Evolutionary conservation across 2,888 invertebrate species (phyloP), one percentile per base, ranked within the genome.

Genomic region (Antheraea assamensis): DNA sequence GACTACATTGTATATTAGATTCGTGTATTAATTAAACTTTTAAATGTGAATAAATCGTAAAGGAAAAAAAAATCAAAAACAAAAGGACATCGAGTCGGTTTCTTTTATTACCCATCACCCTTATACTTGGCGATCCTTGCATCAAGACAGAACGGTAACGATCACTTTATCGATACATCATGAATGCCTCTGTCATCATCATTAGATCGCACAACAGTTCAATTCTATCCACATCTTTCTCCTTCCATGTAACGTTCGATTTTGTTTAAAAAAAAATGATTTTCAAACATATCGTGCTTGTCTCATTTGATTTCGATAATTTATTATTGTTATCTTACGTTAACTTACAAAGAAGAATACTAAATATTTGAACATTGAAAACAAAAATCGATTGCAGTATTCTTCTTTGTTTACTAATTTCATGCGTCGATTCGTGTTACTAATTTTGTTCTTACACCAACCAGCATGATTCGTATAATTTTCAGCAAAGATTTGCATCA

Each of bases 141-240:
- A 86, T 90, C 93, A 90, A 92, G 91, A 91, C 87, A 86, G 88
- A 92, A 94, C 93, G 94, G 94, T 94, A 94, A 94, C 87, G 88
- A 92, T 85, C 92, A 93, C 91, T 93, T 93, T 92, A 90, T 93
- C 92, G 92, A 92, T 93, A 90, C 88, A 89, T 94, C 92, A 91
- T 93, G 94, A 93, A 94, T 94, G 94, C 94, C 92, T 92, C 92
- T 93, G 92, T 92, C 92, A 92, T 93, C 90, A 93, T 93, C 93
- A 92, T 90, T 94, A 94, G 93, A 87, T 81, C 90, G 93, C 94
- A 94, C 94, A 78, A 84, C 75, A 80, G 79, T 89, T 89, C 88
- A 89, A 85, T 86, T 90, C 89, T 92, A 85, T 89, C 92, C 93
- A 92, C 92, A 87, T 85, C 87, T 84, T 89, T 88, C 89, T 93